Evolutionary conservation across 1,140 invertebrate genomes (phyloP).

Genomic region (Pachyrhynchus sulphureomaculatus): DNA sequence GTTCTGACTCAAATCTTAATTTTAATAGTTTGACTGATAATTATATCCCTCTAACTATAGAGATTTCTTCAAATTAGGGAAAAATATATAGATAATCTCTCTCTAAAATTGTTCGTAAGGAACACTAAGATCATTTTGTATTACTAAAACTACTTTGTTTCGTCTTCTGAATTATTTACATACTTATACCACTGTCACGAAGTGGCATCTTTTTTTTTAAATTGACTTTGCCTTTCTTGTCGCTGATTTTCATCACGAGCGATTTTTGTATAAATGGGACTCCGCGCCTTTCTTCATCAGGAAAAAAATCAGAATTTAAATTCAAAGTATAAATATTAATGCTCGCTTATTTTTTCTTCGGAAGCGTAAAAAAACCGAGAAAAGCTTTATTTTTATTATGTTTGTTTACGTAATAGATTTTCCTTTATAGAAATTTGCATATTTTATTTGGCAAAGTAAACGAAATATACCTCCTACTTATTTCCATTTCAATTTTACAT

Average conservation of each 20-base stretch:
- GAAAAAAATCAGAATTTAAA: constrained; percentile 13
- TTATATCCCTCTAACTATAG: too few relatives aligned
- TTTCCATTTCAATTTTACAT: constrained; percentile 1
- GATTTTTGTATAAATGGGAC: constrained; percentile 2
- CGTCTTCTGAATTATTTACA: too few relatives aligned
- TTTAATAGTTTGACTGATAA: too few relatives aligned
- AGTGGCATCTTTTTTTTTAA: constrained; percentile 11
- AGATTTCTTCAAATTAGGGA: too few relatives aligned
- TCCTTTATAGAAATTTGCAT: constrained; percentile 16
- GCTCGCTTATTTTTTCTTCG: constrained; percentile 15
- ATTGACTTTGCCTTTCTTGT: constrained; percentile 1
- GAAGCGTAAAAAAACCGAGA: constrained; percentile 2
- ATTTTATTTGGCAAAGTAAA: constrained; percentile 17
- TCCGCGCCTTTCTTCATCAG: constrained; percentile 1
- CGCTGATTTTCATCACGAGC: constrained; percentile 9
- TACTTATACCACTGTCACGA: too few relatives aligned
- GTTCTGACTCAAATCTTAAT: too few relatives aligned
- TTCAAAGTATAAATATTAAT: constrained; percentile 24
- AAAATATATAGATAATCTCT: too few relatives aligned
- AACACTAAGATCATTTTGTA: too few relatives aligned
- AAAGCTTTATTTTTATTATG: constrained; percentile 19
- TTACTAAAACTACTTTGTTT: too few relatives aligned
- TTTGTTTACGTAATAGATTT: constrained; percentile 24
- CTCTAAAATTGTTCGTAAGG: too few relatives aligned
- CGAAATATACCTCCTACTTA: background rate